These are phyloP conservation scores for Apis laboriosa DNA, from an alignment of 1,140 invertebrate species.

Conservation along the genomic window DNA sequence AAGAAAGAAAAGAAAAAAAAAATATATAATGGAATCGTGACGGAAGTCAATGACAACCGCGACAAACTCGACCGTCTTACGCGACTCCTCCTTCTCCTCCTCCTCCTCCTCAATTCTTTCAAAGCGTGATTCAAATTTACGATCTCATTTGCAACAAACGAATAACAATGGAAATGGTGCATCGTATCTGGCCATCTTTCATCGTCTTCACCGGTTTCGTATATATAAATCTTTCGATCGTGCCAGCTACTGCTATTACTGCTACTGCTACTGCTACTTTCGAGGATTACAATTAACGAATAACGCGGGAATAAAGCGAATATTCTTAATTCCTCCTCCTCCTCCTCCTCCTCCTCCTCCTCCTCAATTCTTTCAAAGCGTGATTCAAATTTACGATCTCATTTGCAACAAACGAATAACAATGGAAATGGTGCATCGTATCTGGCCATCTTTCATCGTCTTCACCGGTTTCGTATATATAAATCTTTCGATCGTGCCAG, in stretches of 20 bases:
- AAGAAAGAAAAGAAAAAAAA: background rate
- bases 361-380: background rate
- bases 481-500: slow-evolving; percentile 29
- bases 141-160: background rate
- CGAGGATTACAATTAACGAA: background rate
- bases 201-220: background rate
- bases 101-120: background rate
- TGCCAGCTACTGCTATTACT: too few species aligned
- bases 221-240: slow-evolving; percentile 39
- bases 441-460: background rate
- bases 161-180: background rate
- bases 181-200: background rate
- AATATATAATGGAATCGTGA: slow-evolving; percentile 5
- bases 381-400: slow-evolving; percentile 23
- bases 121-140: background rate
- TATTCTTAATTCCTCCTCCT: too few species aligned
- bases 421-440: background rate
- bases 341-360: too few species aligned
- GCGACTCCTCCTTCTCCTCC: too few species aligned
- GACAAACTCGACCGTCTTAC: slow-evolving; percentile 41
- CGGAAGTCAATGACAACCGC: background rate
- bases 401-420: background rate
- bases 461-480: background rate
- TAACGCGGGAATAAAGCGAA: too few species aligned
- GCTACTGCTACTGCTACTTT: too few species aligned